phyloP scores from a whole-genome alignment of 2,888 invertebrate species.

The Amphipyra berbera region DNA sequence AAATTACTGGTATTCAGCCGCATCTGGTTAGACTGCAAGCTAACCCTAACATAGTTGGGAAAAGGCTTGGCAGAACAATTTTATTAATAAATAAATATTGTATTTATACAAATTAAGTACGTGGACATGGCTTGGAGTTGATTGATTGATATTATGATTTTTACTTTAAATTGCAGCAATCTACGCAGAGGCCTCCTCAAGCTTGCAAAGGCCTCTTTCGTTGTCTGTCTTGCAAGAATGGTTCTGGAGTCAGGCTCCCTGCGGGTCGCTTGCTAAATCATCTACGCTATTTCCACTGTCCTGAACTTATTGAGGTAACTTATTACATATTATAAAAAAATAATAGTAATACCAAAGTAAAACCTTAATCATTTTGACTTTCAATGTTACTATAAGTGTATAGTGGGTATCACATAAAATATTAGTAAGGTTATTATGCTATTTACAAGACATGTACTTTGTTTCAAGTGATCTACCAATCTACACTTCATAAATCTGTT shows the following conservation, averaged over 20 bases:
- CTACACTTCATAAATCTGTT: neutral
- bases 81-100: too few species aligned
- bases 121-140: too few species aligned
- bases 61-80: too few species aligned
- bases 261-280: conserved; percentile 87
- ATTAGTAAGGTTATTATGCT: too few species aligned
- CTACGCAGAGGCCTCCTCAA: conserved; percentile 68
- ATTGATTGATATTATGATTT: neutral
- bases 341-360: neutral
- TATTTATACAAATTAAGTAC: too few species aligned
- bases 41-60: too few species aligned
- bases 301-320: conserved; percentile 84
- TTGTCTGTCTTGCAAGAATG: conserved; percentile 84
- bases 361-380: neutral
- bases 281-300: conserved; percentile 84
- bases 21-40: too few species aligned
- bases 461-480: neutral
- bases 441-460: too few species aligned
- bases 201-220: conserved; percentile 87
- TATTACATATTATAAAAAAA: too few species aligned
- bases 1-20: too few species aligned
- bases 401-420: too few species aligned
- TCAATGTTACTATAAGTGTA: too few species aligned
- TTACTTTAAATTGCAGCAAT: conserved; percentile 62
- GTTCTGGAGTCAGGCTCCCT: conserved; percentile 77